Conservation (phyloP, 2,888 invertebrate genomes). For the Auanema freiburgensis region DNA sequence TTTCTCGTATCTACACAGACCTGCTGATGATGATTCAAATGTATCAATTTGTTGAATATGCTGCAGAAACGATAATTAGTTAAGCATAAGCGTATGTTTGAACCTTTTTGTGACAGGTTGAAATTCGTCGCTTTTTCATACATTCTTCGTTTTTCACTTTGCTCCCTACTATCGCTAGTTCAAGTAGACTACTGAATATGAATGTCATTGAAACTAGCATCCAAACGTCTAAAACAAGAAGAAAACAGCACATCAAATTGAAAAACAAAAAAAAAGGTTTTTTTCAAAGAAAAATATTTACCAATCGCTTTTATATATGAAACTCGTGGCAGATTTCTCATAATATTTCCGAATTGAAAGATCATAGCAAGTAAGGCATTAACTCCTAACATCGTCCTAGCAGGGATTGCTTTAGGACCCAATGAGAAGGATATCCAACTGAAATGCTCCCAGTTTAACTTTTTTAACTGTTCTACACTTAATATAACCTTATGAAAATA, state of each 20-base stretch:
- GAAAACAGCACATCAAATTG: not conserved
- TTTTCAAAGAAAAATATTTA: conserved; percentile 15
- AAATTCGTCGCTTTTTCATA: conserved; percentile 38
- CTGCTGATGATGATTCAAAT: conserved; percentile 43
- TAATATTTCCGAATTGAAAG: conserved; percentile 60
- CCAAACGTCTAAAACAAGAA: conserved; percentile 55
- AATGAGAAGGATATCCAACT: conserved; percentile 63
- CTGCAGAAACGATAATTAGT: not conserved
- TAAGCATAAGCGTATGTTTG: not conserved
- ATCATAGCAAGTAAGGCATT: conserved; percentile 62
- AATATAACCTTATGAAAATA: conserved; percentile 57
- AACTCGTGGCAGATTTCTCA: conserved; percentile 61
- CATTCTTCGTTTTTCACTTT: conserved; percentile 54
- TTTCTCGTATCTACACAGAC: conserved; percentile 46
- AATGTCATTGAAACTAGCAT: conserved; percentile 63
- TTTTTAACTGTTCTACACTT: not conserved
- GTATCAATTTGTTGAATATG: conserved; percentile 19
- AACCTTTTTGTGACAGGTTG: not conserved
- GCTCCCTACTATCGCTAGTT: conserved; percentile 62
- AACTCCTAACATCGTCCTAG: conserved; percentile 59
- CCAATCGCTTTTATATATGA: conserved; percentile 64
- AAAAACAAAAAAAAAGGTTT: not conserved
- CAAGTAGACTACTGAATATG: conserved; percentile 60
- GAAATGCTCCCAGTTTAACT: conserved; percentile 13
- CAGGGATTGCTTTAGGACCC: conserved; percentile 61